phyloP scores from a whole-genome alignment of 2,113 vertebrate genomes.

The Hemiscyllium ocellatum region DNA sequence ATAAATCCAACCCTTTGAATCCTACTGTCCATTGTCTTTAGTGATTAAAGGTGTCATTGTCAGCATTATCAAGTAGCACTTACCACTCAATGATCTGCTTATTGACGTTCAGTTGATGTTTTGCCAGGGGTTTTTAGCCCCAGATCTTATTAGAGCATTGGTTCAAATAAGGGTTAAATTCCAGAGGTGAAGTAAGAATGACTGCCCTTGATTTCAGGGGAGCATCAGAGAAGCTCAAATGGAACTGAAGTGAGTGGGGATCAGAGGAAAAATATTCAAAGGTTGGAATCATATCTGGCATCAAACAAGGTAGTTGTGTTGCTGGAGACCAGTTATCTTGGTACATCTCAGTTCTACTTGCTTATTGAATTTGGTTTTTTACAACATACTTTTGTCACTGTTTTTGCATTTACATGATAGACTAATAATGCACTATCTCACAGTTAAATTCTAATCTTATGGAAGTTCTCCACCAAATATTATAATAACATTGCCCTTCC shows the following conservation, averaged over 20 bases:
- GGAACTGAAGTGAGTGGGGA: neutral
- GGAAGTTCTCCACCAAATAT: neutral
- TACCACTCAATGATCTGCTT: neutral
- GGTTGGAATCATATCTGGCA: neutral
- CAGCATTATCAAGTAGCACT: neutral
- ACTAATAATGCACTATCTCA: neutral
- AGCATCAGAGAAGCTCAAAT: neutral
- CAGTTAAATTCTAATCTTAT: neutral
- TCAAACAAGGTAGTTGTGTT: neutral
- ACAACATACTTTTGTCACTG: neutral
- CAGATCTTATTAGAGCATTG: neutral
- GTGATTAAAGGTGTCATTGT: neutral
- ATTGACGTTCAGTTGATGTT: neutral
- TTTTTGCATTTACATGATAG: neutral
- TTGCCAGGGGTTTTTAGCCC: neutral
- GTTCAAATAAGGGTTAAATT: neutral
- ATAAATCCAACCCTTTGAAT: neutral
- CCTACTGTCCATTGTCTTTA: neutral
- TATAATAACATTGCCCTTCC: neutral
- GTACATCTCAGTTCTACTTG: no score
- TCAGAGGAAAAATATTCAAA: neutral
- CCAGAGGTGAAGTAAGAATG: neutral
- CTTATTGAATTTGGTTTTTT: neutral
- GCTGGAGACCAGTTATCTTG: neutral
- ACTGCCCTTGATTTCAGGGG: neutral